Conservation (phyloP, 2,113 vertebrate species). For the Falcunculus frontatus region DNA sequence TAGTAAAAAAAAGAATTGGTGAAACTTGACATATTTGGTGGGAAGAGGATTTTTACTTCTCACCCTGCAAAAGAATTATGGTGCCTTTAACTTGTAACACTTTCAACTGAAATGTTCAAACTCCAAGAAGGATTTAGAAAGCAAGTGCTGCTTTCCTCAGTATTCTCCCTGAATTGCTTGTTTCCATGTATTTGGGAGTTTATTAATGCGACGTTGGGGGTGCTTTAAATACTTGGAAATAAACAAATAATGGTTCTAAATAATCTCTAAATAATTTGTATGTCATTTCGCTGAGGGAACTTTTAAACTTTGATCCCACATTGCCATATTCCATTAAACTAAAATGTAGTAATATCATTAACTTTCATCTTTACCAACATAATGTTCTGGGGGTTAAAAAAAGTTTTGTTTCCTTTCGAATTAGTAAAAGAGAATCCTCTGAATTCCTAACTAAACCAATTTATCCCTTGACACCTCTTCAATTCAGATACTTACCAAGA, state of each 20-base stretch:
- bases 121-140: not conserved
- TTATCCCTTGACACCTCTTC: not conserved
- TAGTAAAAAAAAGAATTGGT: not conserved
- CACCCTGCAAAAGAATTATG: not conserved
- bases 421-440: not conserved
- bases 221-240: not conserved
- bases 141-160: not conserved
- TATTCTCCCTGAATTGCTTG: not conserved
- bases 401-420: not conserved
- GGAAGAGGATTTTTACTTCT: not conserved
- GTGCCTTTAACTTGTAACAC: not conserved
- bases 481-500: not conserved
- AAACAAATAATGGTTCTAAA: not conserved
- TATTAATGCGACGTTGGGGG: not conserved
- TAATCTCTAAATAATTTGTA: not conserved
- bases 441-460: not conserved
- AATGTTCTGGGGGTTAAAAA: not conserved
- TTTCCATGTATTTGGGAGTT: not conserved
- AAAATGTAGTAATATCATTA: not conserved
- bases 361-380: not conserved
- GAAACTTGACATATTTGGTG: not conserved
- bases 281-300: rapidly evolving
- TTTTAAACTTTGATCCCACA: not conserved
- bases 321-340: not conserved
- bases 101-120: not conserved